Evolutionary conservation across 2,888 invertebrate genomes (phyloP), one percentile per base, ranked within the genome.

Genomic region (Alloscopus bannaensis): DNA sequence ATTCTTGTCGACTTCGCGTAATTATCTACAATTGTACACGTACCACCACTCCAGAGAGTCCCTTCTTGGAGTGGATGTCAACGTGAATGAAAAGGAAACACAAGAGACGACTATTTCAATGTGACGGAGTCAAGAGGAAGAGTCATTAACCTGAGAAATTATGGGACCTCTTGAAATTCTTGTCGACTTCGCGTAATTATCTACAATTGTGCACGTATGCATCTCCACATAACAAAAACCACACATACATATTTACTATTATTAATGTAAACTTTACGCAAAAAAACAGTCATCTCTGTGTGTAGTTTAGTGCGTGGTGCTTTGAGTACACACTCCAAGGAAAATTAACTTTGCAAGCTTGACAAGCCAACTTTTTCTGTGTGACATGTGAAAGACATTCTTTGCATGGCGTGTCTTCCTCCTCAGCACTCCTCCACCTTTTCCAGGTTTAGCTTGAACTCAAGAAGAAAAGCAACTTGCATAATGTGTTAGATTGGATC

Each of bases 71-170:
- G 3, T 55, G 18, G 18, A 4, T 16, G 45, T 45, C 45, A 45
- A 45, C n/a, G n/a, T n/a, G n/a, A n/a, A n/a, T n/a, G n/a, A n/a
- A n/a, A n/a, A n/a, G n/a, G 18, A 45, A 45, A 45, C n/a, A 8
- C 36, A 36, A 36, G 18, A 11, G 13, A 45, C 18, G n/a, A 45
- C 13, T 45, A 45, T 45, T 18, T 45, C n/a, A 16, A 45, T 45
- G 45, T 45, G 45, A 16, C 45, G 6, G 8, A 4, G 6, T 36
- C 13, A 36, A 36, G 36, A n/a, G 36, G 13, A 36, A 52, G 24
- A 22, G 52, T 52, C 52, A 52, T 52, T 52, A 52, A 52, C 52
- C 52, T 52, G 20, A n/a, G n/a, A n/a, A n/a, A n/a, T n/a, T n/a
- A 36, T 6, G 36, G 13, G 36, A 36, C 36, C 36, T 36, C n/a